phyloP scores from a whole-genome alignment of 2,888 invertebrate species.

The Alloscopus bannaensis region DNA sequence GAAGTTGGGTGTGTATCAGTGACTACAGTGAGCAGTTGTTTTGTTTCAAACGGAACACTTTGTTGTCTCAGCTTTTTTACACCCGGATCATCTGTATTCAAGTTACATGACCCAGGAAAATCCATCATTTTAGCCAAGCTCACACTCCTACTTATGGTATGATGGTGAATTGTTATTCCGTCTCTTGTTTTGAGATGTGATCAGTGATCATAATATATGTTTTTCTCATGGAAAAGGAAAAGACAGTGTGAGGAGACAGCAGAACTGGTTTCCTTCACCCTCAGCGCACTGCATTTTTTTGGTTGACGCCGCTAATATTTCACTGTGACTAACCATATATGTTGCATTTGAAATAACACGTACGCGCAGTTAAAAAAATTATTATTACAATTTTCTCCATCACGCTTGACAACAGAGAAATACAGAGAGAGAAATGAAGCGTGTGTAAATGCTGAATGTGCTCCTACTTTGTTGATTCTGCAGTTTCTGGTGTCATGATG shows the following conservation, averaged over 20 bases:
- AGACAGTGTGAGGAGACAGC: no score
- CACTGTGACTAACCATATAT: constrained; percentile 7
- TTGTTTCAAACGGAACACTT: no score
- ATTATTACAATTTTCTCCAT: constrained; percentile 34
- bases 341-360: constrained; percentile 28
- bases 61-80: no score
- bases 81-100: constrained; percentile 26
- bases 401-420: no score
- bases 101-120: not conserved
- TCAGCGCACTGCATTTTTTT: no score
- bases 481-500: not conserved
- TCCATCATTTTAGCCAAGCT: constrained; percentile 25
- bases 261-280: constrained; percentile 47
- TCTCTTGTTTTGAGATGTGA: constrained; percentile 29
- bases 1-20: no score
- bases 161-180: not conserved
- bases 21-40: no score
- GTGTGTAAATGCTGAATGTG: no score
- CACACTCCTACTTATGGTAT: no score
- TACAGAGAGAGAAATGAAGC: no score
- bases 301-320: constrained; percentile 26
- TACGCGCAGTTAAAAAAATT: constrained; percentile 44
- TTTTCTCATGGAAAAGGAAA: constrained; percentile 41
- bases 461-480: not conserved
- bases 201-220: no score